Conservation (phyloP, 2,888 invertebrate genomes). For the Macaria liturata region DNA sequence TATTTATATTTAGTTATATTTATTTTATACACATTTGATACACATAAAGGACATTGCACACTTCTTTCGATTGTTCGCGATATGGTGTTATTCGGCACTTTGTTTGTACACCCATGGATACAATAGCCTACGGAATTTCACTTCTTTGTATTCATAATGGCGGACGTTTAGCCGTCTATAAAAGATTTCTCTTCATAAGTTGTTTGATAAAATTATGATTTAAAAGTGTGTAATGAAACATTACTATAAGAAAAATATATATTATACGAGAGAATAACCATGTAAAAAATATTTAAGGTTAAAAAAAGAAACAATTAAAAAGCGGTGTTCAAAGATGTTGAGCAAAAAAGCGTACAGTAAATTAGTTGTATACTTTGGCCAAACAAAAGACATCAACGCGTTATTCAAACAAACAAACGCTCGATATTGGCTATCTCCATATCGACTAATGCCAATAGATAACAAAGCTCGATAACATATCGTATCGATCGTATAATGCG, state of each 20-base stretch:
- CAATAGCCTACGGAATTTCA: no score
- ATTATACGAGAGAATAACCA: no score
- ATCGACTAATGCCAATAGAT: slow-evolving; percentile 54
- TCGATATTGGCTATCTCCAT: slow-evolving; percentile 46
- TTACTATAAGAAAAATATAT: no score
- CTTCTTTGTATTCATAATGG: no score
- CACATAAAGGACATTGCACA: slow-evolving; percentile 76
- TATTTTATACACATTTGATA: slow-evolving; percentile 73
- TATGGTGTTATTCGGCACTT: slow-evolving; percentile 57
- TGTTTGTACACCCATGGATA: slow-evolving; percentile 55
- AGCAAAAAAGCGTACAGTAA: slow-evolving; percentile 2
- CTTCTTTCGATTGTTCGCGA: slow-evolving; percentile 62
- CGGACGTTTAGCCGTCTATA: no score
- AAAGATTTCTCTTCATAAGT: no score
- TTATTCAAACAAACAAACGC: slow-evolving; percentile 50
- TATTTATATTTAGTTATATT: slow-evolving; percentile 58
- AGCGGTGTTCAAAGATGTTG: not conserved
- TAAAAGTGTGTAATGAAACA: no score
- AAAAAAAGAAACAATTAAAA: not conserved
- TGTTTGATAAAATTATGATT: no score
- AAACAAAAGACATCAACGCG: slow-evolving; percentile 79
- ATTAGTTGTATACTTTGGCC: slow-evolving; percentile 36
- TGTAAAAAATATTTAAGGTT: no score
- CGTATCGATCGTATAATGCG: slow-evolving; percentile 67
- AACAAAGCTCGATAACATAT: slow-evolving; percentile 57